Conservation (phyloP, 1,140 invertebrate species). For the Caenorhabditis brenneri region DNA sequence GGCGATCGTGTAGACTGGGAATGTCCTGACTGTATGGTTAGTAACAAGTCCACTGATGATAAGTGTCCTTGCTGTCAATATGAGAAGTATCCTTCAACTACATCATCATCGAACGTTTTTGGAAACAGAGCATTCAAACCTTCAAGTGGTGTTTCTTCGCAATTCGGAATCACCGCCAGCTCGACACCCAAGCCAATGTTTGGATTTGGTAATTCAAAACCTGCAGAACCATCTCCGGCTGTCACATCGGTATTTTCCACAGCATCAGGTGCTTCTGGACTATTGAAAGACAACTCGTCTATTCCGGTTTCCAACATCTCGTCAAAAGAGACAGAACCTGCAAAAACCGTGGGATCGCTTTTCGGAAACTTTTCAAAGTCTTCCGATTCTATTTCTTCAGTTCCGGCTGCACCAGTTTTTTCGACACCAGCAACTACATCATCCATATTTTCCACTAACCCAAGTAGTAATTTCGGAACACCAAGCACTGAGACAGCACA, state of each 20-base stretch:
- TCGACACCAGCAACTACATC: background rate
- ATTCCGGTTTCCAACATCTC: background rate
- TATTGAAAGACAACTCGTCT: too few relatives aligned
- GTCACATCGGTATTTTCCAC: background rate
- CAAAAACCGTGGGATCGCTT: background rate
- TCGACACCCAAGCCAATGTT: background rate
- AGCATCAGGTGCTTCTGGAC: background rate
- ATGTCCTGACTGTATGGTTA: background rate
- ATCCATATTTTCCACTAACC: too few relatives aligned
- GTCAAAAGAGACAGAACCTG: background rate
- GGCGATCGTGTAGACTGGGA: background rate
- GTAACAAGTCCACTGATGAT: background rate
- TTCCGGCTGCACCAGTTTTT: background rate
- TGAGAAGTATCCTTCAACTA: background rate
- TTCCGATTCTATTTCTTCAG: background rate
- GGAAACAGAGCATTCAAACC: conserved; percentile 26
- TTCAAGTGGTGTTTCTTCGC: background rate
- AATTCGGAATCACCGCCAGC: background rate
- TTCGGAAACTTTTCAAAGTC: background rate
- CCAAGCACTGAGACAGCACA: too few relatives aligned
- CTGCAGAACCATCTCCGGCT: background rate
- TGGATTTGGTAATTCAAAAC: background rate
- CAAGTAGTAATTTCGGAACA: too few relatives aligned
- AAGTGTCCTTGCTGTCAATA: background rate
- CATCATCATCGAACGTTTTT: background rate